Evolutionary conservation across 2,888 invertebrate species (phyloP).

Genomic region (Hirtodrosophila alboralis): DNA sequence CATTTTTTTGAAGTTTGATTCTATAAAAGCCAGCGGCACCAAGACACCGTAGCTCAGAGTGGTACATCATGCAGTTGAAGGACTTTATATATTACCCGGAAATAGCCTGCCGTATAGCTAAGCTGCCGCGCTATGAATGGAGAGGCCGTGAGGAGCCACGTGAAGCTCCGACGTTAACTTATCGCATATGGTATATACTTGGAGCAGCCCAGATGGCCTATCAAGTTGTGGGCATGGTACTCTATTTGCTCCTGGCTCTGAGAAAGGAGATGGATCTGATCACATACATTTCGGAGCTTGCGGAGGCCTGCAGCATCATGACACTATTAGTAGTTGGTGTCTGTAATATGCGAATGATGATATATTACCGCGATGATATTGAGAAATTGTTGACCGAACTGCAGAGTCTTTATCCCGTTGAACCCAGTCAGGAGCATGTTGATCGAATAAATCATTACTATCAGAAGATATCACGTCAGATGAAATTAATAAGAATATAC

Average conservation of each 20-base stretch:
- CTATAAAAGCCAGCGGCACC: conserved; percentile 28
- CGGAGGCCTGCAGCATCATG: conserved; percentile 67
- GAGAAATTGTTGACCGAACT: conserved; percentile 51
- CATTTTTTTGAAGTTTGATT: not conserved
- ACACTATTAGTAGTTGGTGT: conserved; percentile 60
- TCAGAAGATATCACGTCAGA: conserved; percentile 45
- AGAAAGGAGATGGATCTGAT: conserved; percentile 17
- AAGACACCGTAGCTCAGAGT: not conserved
- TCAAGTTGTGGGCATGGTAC: conserved; percentile 68
- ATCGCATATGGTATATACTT: conserved; percentile 46
- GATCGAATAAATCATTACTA: conserved; percentile 57
- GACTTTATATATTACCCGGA: conserved; percentile 76
- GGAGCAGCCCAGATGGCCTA: conserved; percentile 65
- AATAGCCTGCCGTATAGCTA: conserved; percentile 56
- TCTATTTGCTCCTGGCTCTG: conserved; percentile 49
- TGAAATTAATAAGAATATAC: conserved; percentile 59
- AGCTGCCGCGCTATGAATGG: conserved; percentile 60
- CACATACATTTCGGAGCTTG: conserved; percentile 47
- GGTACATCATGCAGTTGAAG: conserved; percentile 46
- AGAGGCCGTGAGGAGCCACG: conserved; percentile 13
- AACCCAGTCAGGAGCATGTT: not conserved
- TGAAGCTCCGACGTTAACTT: not conserved
- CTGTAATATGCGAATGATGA: conserved; percentile 67
- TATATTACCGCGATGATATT: conserved; percentile 54
- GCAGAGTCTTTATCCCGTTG: conserved; percentile 25